A percentile compares a stretch with the other conserved stretches of the same genome.
Evolutionary conservation across 2,888 invertebrate genomes (phyloP).

Genomic region (Rhorus exstirpatorius): DNA sequence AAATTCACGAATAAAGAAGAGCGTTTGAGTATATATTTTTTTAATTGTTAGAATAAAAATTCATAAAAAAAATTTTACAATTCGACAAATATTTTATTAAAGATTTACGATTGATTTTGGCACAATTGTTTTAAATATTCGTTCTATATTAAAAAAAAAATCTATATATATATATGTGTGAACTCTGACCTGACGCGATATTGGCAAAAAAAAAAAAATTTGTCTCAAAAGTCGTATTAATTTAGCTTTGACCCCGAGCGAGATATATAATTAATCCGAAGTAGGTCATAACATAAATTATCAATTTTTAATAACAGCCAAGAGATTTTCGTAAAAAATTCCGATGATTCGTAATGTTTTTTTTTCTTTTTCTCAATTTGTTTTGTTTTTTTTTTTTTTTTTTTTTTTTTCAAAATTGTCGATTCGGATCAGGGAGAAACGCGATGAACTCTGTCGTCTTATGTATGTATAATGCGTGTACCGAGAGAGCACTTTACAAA

Average conservation of each 20-base stretch:
- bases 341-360: neutral
- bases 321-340: conserved; percentile 14
- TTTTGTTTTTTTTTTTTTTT: no score
- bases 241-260: conserved; percentile 28
- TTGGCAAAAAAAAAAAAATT: neutral
- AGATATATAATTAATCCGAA: conserved; percentile 8
- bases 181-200: conserved; percentile 46
- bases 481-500: neutral
- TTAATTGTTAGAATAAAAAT: no score
- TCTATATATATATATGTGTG: no score
- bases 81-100: no score
- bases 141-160: no score
- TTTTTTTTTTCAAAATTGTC: no score
- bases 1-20: no score
- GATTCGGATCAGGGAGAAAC: conserved; percentile 7
- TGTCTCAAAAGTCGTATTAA: neutral
- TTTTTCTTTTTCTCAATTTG: neutral
- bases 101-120: no score
- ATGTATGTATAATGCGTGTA: no score
- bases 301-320: neutral
- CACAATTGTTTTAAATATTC: no score
- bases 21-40: no score
- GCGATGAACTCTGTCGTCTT: neutral
- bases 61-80: no score
- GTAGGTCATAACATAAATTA: neutral